Base-by-base conservation (phyloP, 2,113 vertebrate genomes). In the Nycticryphes semicollaris region DNA sequence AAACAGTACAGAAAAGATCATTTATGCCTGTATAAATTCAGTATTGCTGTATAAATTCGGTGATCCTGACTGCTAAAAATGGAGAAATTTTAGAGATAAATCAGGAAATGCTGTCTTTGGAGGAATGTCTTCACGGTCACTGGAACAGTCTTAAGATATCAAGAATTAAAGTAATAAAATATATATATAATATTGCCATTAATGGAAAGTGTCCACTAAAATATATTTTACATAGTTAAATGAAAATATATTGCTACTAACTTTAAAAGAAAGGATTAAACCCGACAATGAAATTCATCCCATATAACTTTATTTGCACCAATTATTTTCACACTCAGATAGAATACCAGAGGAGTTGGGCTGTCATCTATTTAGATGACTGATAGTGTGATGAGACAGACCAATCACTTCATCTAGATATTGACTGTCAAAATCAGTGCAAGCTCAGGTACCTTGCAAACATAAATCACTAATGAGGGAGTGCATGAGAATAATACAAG, bases 261-360 rank as follows among this genome's bases (percentile, higher is more conserved):
- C 22, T 78, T 84, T 19, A 80, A 87, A 93, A 59, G 30, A 81
- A 74, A 77, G 14, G 13, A 84, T 92, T 84, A 86, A 90, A 30
- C 31, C 31, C 80, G 45, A 78, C 50, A 37, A 12, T 80, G 41
- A 66, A 86, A 90, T 63, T 90, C 59, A 67, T 9, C 28, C 10
- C 45, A n/a, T 93, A 69, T 53, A 92, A 63, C 13, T 97, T 92
- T 77, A 94, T 89, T 94, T 89, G 37, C 73, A 51, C n/a, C 89
- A 70, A 94, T 90, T 82, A 69, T 91, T 87, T 95, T 93, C 78
- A 80, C 59, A 63, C 31, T 94, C 62, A 33, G 43, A 28, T 8
- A 75, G 69, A 93, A 72, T 35, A 79, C 25, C 31, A 69, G 41
- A 82, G 59, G 57, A 93, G 22, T 1, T 91, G 47, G 5, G 21